These are phyloP conservation scores for Pantherophis vulpinus DNA, from an alignment of 2,797 vertebrate species.

Conservation along the genomic window DNA sequence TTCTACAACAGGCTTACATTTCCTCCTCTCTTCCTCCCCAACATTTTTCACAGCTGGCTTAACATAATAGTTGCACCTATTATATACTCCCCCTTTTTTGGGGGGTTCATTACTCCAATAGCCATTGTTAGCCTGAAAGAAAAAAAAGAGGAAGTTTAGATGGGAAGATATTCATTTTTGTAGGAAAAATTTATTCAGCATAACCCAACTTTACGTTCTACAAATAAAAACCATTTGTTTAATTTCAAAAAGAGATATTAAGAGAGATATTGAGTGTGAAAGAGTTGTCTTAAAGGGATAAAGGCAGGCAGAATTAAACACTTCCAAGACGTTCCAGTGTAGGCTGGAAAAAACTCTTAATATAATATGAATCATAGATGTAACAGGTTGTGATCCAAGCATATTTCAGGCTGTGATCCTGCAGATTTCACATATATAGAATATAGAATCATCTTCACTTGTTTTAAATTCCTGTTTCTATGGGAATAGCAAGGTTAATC, in stretches of 20 bases:
- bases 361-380: conserved; percentile 21
- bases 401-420: not conserved
- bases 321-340: not conserved
- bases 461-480: not conserved
- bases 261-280: not conserved
- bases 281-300: conserved; percentile 9
- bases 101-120: conserved; percentile 59
- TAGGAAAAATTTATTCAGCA: conserved; percentile 46
- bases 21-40: not conserved
- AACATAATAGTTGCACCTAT: conserved; percentile 54
- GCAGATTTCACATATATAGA: not conserved
- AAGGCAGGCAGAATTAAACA: conserved; percentile 31
- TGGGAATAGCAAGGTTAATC: not conserved
- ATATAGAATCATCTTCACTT: not conserved
- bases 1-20: conserved; percentile 21
- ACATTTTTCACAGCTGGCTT: conserved; percentile 37
- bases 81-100: conserved; percentile 48
- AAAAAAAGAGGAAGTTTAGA: conserved; percentile 37
- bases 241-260: conserved; percentile 28
- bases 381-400: not conserved
- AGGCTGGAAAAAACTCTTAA: conserved; percentile 27
- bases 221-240: conserved; percentile 38
- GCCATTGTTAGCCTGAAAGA: conserved; percentile 31
- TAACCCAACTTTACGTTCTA: conserved; percentile 44
- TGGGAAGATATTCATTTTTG: conserved; percentile 35